Base-by-base conservation (phyloP, 1,140 invertebrate species). In the Pseudomyrmex gracilis region DNA sequence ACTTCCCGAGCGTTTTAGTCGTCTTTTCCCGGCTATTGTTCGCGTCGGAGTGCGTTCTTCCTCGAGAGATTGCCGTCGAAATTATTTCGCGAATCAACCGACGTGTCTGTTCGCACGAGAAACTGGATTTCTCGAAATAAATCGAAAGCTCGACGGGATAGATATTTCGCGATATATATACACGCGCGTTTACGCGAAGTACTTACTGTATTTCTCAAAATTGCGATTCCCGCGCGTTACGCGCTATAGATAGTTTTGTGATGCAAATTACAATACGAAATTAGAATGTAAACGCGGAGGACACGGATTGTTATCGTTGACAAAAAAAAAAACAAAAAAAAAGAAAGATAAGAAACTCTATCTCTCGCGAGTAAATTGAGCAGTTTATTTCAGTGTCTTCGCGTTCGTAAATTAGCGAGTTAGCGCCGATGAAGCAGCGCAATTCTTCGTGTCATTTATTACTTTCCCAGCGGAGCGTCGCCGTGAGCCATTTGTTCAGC, bases 401-500 rank as follows among this genome's bases (percentile, higher is more conserved):
- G 64, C 2, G 3, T 49, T 58, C 12, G 22, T 60, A 49, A 80
- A 80, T 80, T 71, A 20, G 43, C 63, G 17, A 57, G 51, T 78
- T 68, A 55, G n/a, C 49, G 4, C 10, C 20, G 53, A 34, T 80
- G 53, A 70, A 71, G 49, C 12, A 17, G 66, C 34, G 34, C 53
- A 80, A 49, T 80, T 80, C 55, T 82, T 53, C 58, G 70, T 76
- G 24, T 73, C 49, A 73, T 82, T 76, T 76, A 24, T 74, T 74
- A 71, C 15, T 70, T 68, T 58, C 13, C 5, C 15, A 70, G 43
- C 20, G 34, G 15, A 57, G n/a, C 55, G 53, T 22, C 12, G 53
- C 43, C 12, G 43, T 70, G 22, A 80, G 20, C 76, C 66, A 80
- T 80, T 70, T 66, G 67, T 77, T 34, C 61, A 66, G 73, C 73